These are phyloP conservation scores for Malacoraja senta DNA, from an alignment of 2,797 vertebrate genomes.

Conservation along the genomic window DNA sequence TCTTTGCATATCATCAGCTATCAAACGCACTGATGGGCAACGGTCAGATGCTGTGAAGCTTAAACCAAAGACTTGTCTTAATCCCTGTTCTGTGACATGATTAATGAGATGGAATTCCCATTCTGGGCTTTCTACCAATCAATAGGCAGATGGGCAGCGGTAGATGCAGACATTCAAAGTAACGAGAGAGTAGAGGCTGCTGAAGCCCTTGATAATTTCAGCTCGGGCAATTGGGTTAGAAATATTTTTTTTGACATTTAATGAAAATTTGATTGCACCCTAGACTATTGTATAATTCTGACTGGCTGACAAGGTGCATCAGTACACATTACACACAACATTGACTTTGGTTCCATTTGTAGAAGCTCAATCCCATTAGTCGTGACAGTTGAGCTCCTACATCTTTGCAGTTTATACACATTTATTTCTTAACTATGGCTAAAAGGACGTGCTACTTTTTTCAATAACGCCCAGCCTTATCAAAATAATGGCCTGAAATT, in stretches of 20 bases:
- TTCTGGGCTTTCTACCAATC: conserved; percentile 62
- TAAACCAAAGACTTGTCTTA: conserved; percentile 53
- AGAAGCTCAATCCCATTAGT: conserved; percentile 17
- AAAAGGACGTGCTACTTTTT: background rate
- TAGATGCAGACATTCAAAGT: conserved; percentile 49
- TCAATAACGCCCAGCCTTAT: background rate
- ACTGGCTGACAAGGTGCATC: conserved; percentile 37
- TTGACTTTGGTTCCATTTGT: conserved; percentile 33
- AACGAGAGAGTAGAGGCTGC: conserved; percentile 56
- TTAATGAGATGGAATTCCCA: conserved; percentile 64
- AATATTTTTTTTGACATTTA: conserved; percentile 38
- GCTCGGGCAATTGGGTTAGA: conserved; percentile 35
- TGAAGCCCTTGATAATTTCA: conserved; percentile 54
- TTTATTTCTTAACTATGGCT: background rate
- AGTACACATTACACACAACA: conserved; percentile 37
- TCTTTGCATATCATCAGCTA: conserved; percentile 53
- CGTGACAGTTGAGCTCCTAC: conserved; percentile 27
- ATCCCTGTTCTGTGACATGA: conserved; percentile 63
- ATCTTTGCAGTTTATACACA: background rate
- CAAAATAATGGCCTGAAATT: background rate
- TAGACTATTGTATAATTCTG: conserved; percentile 37
- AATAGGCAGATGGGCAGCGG: conserved; percentile 62
- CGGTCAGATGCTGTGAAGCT: conserved; percentile 56
- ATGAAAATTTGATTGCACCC: conserved; percentile 39
- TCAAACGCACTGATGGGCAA: conserved; percentile 57